Conservation (phyloP, 2,888 invertebrate species). For the Piscicola geometra region DNA sequence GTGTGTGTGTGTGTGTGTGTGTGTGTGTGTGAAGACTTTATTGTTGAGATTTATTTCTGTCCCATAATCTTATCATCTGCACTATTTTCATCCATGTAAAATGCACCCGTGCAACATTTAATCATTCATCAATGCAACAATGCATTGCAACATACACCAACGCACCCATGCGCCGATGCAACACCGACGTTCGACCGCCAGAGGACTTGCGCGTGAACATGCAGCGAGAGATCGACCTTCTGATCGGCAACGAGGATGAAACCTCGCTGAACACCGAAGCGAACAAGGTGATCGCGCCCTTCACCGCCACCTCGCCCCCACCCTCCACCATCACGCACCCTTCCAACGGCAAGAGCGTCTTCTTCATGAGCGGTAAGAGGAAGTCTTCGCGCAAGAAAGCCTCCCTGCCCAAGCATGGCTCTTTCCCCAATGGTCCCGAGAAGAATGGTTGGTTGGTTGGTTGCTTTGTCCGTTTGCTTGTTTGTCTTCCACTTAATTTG, state of each 20-base stretch:
- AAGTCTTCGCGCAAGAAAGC: conserved; percentile 7
- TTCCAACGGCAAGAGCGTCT: background rate
- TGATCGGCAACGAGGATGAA: background rate
- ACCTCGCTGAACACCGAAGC: background rate
- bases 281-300: background rate
- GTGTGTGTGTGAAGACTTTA: no score
- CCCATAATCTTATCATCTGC: background rate
- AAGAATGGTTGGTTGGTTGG: no score
- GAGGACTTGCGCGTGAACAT: no score
- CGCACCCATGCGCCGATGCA: no score
- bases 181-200: no score
- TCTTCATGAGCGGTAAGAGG: background rate
- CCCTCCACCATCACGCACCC: background rate
- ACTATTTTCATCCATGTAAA: background rate
- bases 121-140: no score
- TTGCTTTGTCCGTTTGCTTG: no score
- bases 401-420: conserved; percentile 13
- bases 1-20: no score
- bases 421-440: conserved; percentile 10
- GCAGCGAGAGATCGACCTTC: conserved; percentile 8
- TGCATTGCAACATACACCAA: no score
- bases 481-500: no score
- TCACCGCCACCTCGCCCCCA: no score
- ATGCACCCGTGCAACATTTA: no score
- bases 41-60: background rate